Percentiles rank a stretch among this genome's conserved stretches.
These are phyloP conservation scores for Neodiprion fabricii DNA, from an alignment of 1,140 invertebrate genomes.

Conservation along the genomic window DNA sequence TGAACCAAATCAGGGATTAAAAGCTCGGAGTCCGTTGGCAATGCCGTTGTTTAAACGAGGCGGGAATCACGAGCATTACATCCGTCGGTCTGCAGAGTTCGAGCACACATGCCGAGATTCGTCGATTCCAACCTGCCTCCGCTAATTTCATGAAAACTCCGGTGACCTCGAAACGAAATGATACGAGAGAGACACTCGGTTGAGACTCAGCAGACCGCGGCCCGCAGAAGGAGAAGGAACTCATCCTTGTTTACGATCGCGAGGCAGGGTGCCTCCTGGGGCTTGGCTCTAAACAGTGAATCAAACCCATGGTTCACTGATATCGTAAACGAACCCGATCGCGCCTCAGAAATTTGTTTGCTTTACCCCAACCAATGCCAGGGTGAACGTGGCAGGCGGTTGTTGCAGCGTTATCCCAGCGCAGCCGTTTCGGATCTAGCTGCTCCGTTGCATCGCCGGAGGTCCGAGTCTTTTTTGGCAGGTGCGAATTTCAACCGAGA, in stretches of 20 bases:
- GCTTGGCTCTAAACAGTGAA: not conserved
- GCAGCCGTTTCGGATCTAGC: too few relatives aligned
- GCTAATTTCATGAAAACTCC: too few relatives aligned
- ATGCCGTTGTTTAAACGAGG: too few relatives aligned
- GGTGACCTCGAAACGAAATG: not conserved
- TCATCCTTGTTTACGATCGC: not conserved
- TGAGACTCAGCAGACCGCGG: not conserved
- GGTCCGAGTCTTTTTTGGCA: not conserved
- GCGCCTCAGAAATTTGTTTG: conserved; percentile 49
- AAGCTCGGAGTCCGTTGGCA: too few relatives aligned
- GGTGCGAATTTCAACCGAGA: not conserved
- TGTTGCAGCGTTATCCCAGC: not conserved
- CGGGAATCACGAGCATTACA: too few relatives aligned
- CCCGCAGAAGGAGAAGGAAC: not conserved
- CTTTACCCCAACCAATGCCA: conserved; percentile 50
- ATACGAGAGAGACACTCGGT: not conserved
- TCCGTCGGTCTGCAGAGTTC: too few relatives aligned
- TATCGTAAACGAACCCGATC: not conserved
- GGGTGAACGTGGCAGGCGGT: conserved; percentile 43
- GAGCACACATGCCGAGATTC: too few relatives aligned
- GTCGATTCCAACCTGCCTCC: too few relatives aligned
- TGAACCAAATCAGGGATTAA: too few relatives aligned
- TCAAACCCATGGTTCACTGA: not conserved
- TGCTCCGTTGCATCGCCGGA: not conserved
- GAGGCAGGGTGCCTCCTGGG: not conserved